These are phyloP conservation scores for Toxonevra muliebris DNA, from an alignment of 2,888 invertebrate species.

Conservation along the genomic window DNA sequence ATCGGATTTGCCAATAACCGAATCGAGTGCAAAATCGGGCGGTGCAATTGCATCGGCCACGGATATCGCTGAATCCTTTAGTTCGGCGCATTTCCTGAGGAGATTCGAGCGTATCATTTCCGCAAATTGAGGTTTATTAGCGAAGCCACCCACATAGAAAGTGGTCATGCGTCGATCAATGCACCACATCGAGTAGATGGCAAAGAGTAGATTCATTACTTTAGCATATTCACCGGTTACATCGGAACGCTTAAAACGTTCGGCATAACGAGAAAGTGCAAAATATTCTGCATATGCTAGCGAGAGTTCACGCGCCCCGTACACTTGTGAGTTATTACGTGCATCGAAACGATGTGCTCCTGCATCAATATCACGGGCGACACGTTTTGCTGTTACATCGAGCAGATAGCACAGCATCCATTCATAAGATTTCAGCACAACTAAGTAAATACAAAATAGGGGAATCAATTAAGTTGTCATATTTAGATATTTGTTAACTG, in stretches of 20 bases:
- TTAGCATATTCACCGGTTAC: slow-evolving; percentile 56
- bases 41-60: slow-evolving; percentile 88
- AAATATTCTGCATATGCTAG: slow-evolving; percentile 80
- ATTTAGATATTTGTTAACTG: neutral
- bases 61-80: slow-evolving; percentile 80
- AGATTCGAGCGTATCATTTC: slow-evolving; percentile 74
- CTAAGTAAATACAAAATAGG: slow-evolving; percentile 66
- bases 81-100: slow-evolving; percentile 72
- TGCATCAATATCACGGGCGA: slow-evolving; percentile 67
- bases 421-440: slow-evolving; percentile 76
- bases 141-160: slow-evolving; percentile 72
- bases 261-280: slow-evolving; percentile 63
- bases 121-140: slow-evolving; percentile 68
- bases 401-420: slow-evolving; percentile 86
- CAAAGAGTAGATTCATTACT: slow-evolving; percentile 67
- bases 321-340: slow-evolving; percentile 83
- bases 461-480: neutral
- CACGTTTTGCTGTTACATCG: slow-evolving; percentile 73
- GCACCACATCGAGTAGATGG: slow-evolving; percentile 70
- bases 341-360: slow-evolving; percentile 79
- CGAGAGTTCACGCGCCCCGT: slow-evolving; percentile 78
- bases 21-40: slow-evolving; percentile 89
- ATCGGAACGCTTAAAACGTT: slow-evolving; percentile 56
- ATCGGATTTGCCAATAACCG: slow-evolving; percentile 84
- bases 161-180: slow-evolving; percentile 77